Evolutionary conservation across 2,113 vertebrate genomes (phyloP).

Genomic region (Plestiodon gilberti): DNA sequence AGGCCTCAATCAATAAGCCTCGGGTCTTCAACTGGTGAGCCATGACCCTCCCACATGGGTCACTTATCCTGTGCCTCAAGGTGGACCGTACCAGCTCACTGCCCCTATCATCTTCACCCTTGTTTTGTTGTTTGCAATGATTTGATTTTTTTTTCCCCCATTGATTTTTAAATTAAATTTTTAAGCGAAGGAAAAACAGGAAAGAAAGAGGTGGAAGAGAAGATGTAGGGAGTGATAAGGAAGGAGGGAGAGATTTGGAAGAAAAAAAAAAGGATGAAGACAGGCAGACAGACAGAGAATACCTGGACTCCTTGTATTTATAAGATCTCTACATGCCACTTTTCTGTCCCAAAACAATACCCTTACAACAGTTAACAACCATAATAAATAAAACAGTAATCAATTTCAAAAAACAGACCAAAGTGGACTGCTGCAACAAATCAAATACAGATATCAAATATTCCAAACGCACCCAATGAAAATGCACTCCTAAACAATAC

Average conservation of each 20-base stretch:
- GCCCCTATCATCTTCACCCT: background rate
- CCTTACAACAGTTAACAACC: background rate
- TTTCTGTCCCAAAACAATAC: background rate
- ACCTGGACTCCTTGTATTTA: background rate
- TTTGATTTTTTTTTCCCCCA: too few species aligned
- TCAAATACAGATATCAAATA: background rate
- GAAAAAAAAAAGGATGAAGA: too few species aligned
- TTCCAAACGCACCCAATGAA: background rate
- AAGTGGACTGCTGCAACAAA: background rate
- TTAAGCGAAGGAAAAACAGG: background rate
- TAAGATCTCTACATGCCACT: background rate
- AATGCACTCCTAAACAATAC: background rate
- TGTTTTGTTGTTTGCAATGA: too few species aligned
- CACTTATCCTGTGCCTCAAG: background rate
- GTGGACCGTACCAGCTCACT: background rate
- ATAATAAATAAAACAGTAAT: background rate
- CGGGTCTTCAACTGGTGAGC: accelerated
- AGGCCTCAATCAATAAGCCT: accelerated
- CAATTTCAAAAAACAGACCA: background rate
- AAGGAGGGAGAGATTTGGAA: background rate
- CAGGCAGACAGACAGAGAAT: background rate
- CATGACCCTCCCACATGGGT: background rate
- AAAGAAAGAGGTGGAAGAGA: background rate
- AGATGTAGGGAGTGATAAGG: background rate
- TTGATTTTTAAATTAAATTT: background rate